Conservation (phyloP, 2,888 invertebrate genomes). For the Polymixis lichenea region DNA sequence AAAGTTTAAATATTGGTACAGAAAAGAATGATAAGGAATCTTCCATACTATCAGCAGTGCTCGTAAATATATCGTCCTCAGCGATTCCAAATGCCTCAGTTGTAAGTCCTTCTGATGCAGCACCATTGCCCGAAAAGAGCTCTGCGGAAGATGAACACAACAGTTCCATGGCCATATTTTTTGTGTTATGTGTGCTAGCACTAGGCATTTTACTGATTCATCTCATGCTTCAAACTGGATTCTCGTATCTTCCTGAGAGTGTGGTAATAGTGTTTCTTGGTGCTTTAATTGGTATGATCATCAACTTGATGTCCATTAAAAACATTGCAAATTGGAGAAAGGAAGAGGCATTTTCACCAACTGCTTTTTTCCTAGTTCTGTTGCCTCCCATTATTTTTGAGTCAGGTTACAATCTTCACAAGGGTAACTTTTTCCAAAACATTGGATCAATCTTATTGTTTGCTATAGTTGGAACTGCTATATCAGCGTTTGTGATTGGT, state of each 20-base stretch:
- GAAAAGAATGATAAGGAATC: conserved; percentile 76
- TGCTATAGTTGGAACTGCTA: conserved; percentile 99
- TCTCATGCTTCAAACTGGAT: conserved; percentile 97
- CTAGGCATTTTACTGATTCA: conserved; percentile 98
- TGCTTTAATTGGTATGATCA: conserved; percentile 96
- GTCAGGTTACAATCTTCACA: conserved; percentile 99
- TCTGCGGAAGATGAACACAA: conserved; percentile 99
- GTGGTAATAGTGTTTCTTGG: conserved; percentile 99
- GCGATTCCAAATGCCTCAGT: conserved; percentile 81
- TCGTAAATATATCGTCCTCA: conserved; percentile 81
- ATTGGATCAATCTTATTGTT: conserved; percentile 99
- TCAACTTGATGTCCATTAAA: conserved; percentile 96
- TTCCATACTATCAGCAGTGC: conserved; percentile 78
- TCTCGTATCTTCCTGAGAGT: conserved; percentile 99
- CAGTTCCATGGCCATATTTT: conserved; percentile 99
- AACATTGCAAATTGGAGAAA: conserved; percentile 98
- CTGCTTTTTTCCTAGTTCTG: conserved; percentile 98
- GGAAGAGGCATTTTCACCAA: conserved; percentile 99
- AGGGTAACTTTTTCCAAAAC: conserved; percentile 99
- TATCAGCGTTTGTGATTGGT: conserved; percentile 99
- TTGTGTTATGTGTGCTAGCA: conserved; percentile 98
- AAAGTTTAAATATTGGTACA: conserved; percentile 77
- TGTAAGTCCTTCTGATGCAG: conserved; percentile 93
- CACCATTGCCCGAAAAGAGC: conserved; percentile 96
- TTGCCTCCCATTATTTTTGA: conserved; percentile 99